A percentile compares a stretch with the other conserved stretches of the same genome.
Evolutionary conservation across 1,140 invertebrate genomes (phyloP).

Genomic region (Leguminivora glycinivorella): DNA sequence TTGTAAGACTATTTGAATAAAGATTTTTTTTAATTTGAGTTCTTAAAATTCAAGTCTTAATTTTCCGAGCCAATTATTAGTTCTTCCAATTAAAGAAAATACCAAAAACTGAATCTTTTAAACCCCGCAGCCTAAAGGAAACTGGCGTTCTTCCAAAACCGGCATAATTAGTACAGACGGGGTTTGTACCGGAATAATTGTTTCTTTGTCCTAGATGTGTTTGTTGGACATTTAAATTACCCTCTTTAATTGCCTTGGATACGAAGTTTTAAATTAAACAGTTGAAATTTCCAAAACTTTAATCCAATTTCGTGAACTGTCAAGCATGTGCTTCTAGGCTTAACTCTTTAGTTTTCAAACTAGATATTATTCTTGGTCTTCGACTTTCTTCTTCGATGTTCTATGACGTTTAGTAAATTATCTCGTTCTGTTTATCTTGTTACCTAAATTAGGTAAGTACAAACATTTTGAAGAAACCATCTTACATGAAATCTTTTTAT

Average conservation of each 20-base stretch:
- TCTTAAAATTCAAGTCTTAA: background rate
- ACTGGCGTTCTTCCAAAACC: slow-evolving; percentile 18
- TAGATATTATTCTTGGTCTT: background rate
- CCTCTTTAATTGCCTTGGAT: slow-evolving; percentile 17
- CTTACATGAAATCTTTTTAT: no score
- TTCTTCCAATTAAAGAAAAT: slow-evolving; percentile 6
- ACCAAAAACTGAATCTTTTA: background rate
- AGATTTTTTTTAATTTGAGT: no score
- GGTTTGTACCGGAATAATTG: slow-evolving; percentile 19
- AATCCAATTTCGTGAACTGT: background rate
- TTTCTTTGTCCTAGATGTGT: slow-evolving; percentile 23
- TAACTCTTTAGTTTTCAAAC: background rate
- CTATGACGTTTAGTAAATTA: background rate
- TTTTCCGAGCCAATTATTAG: background rate
- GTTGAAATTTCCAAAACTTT: background rate
- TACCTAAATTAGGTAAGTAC: no score
- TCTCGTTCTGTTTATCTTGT: no score
- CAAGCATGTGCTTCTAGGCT: background rate
- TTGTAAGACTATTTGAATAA: no score
- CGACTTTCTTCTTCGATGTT: no score
- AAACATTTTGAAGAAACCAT: no score
- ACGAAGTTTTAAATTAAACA: slow-evolving; percentile 22
- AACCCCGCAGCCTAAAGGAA: background rate
- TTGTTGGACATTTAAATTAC: slow-evolving; percentile 26
- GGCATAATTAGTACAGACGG: slow-evolving; percentile 16